A percentile compares a stretch with the other conserved stretches of the same genome.
phyloP scores from a whole-genome alignment of 2,888 invertebrate species.

The Acheta domesticus region DNA sequence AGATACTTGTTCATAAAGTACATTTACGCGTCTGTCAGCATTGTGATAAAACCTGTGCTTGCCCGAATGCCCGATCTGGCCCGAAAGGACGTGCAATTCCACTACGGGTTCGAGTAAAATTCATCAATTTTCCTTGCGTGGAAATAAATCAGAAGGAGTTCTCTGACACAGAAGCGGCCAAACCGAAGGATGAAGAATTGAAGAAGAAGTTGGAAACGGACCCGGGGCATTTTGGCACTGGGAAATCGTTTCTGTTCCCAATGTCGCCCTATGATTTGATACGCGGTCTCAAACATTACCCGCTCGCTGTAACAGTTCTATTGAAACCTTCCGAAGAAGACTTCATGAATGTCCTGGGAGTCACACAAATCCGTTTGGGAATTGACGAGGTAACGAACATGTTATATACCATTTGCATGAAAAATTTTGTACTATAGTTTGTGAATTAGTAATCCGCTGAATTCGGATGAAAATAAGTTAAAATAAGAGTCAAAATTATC shows the following conservation, averaged over 20 bases:
- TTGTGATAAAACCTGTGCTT: background rate
- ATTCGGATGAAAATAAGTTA: too few relatives aligned
- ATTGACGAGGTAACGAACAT: background rate
- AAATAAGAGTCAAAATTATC: too few relatives aligned
- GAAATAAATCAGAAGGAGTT: slow-evolving; percentile 40
- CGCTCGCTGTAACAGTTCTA: slow-evolving; percentile 29
- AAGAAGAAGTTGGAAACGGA: background rate
- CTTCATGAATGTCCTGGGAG: background rate
- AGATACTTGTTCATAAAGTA: slow-evolving; percentile 35
- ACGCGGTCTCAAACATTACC: slow-evolving; percentile 29
- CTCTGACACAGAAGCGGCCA: slow-evolving; percentile 21
- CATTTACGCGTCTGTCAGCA: background rate
- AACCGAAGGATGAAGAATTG: slow-evolving; percentile 23
- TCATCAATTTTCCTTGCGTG: slow-evolving; percentile 41
- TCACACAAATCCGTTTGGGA: background rate
- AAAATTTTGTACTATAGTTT: too few relatives aligned
- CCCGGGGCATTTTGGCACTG: slow-evolving; percentile 30
- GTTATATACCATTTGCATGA: too few relatives aligned
- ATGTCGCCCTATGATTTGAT: slow-evolving; percentile 32
- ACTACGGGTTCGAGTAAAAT: slow-evolving; percentile 39
- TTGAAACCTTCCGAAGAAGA: background rate
- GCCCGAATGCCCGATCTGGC: background rate
- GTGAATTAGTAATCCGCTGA: too few relatives aligned
- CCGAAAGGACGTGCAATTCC: slow-evolving; percentile 23
- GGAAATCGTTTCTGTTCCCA: slow-evolving; percentile 34